Evolutionary conservation across 1,140 invertebrate species (phyloP), one percentile per base, ranked within the genome.

Genomic region (Nilaparvata lugens): DNA sequence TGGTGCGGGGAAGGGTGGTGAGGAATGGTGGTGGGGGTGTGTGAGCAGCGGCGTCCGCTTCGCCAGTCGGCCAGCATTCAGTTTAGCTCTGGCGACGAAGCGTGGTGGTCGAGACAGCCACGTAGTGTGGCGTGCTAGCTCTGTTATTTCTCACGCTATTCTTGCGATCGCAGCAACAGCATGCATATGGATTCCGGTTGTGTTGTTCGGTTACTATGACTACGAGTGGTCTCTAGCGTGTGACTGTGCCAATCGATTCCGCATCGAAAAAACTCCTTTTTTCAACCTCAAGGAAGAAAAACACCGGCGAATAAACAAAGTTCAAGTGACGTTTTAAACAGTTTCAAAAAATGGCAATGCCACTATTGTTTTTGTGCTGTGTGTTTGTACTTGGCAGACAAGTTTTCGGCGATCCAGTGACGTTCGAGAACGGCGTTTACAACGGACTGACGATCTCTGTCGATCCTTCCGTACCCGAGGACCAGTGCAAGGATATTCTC

Each of bases 121-220:
- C 16, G 16, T 23, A 7, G 45, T 18, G 16, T 48, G 45, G 45
- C 16, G 45, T 48, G 45, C 21, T 18, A 48, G 45, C 21, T 19
- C 16, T 48, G 16, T 18, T 18, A 48, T 48, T 48, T 14, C 16
- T 18, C 21, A 19, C 45, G 45, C 21, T 48, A 23, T 48, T 23
- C 21, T 48, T 48, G 21, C 45, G 16, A 35, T 48, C 45, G 45
- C 21, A 19, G 16, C 21, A 23, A 23, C 21, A 18, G 21, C 45
- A 48, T 48, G 45, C 45, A 48, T 48, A 19, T 23, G 21, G 45
- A 48, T 48, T 18, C 16, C 21, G 16, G 45, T 48, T 48, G 45
- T 48, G 45, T 48, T 48, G 16, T 48, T 19, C 16, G 16, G 45
- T 48, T 48, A 48, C 45, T 48, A 48, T 48, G 45, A 48, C 45